Base-by-base conservation (phyloP, 2,888 invertebrate species). In the Polyploca ridens region DNA sequence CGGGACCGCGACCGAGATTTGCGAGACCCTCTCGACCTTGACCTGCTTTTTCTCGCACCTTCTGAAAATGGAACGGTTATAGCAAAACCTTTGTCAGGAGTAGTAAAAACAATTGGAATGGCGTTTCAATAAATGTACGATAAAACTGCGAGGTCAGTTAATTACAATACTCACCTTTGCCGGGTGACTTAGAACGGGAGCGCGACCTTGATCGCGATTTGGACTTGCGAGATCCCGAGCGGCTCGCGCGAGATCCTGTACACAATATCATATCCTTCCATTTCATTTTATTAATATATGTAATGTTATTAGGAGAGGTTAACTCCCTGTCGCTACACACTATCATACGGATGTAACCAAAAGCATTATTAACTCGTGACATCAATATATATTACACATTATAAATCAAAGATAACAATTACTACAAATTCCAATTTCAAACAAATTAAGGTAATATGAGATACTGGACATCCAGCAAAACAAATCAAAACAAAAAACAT, bases 141-240 rank as follows among this genome's bases (percentile, higher is more conserved):
- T 27, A 27, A 27, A 1, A 27, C 27, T 27, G 27, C 27, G 38
- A 38, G 8, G 38, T 10, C 38, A 38, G 7, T 38, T 8, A 38
- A 38, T 38, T 41, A 13, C 41, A 13, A n/a, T 46, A 73, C 2
- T 69, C 65, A 5, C 75, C 72, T 11, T 69, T 69, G 10, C 76
- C 75, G 1, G 69, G 59, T 5, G 74, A 74, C 5, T 63, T 61
- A 5, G 76, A 77, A 3, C 66, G 62, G 4, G 74, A 72, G 1
- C 16, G 16, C 0, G 83, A 83, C 4, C 73, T 69, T 6, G 81
- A 78, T 10, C 72, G 72, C 0, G 78, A 78, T n/a, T 64, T 67
- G 0, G 83, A 80, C 0, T 74, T 33, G 62, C 82, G 73, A 33
- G 86, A 84, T 11, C 83, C 73, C 49, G 82, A 84, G 8, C 81